Percentiles rank a stretch among this genome's conserved stretches.
Conservation (phyloP, 2,888 invertebrate genomes). For the Shargacucullia verbasci region DNA sequence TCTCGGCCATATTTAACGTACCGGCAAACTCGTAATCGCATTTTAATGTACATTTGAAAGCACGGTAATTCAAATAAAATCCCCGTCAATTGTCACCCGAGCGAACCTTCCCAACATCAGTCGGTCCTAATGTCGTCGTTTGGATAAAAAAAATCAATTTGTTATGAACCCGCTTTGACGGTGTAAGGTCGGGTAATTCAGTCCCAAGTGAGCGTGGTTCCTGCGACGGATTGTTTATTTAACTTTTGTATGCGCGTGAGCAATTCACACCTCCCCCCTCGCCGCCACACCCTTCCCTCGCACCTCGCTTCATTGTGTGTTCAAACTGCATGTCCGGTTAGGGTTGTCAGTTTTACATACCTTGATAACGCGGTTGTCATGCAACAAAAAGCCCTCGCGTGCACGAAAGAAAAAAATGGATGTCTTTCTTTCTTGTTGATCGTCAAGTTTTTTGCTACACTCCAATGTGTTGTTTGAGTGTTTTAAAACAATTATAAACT, state of each 20-base stretch:
- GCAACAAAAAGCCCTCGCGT: slow-evolving; percentile 27
- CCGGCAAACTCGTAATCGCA: slow-evolving; percentile 54
- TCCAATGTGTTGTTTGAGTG: slow-evolving; percentile 9
- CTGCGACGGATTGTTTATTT: slow-evolving; percentile 71
- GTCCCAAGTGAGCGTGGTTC: slow-evolving; percentile 82
- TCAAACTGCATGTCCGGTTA: slow-evolving; percentile 63
- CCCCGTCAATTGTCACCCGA: slow-evolving; percentile 57
- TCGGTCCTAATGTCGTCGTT: slow-evolving; percentile 60
- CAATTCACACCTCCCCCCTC: slow-evolving; percentile 73
- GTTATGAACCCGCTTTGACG: slow-evolving; percentile 66
- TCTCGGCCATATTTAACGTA: slow-evolving; percentile 44
- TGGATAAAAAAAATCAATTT: slow-evolving; percentile 77
- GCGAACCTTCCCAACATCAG: slow-evolving; percentile 51
- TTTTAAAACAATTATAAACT: slow-evolving; percentile 15
- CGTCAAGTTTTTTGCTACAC: slow-evolving; percentile 15
- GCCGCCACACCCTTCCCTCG: slow-evolving; percentile 32
- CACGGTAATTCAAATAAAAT: slow-evolving; percentile 60
- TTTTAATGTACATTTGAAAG: slow-evolving; percentile 62
- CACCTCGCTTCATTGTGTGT: slow-evolving; percentile 71
- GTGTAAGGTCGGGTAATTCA: slow-evolving; percentile 72
- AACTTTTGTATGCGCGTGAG: slow-evolving; percentile 69
- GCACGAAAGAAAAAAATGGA: slow-evolving; percentile 18
- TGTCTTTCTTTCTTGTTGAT: slow-evolving; percentile 8
- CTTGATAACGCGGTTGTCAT: slow-evolving; percentile 32
- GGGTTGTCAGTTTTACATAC: slow-evolving; percentile 55